Evolutionary conservation across 2,797 vertebrate species (phyloP).

Genomic region (Falco columbarius): DNA sequence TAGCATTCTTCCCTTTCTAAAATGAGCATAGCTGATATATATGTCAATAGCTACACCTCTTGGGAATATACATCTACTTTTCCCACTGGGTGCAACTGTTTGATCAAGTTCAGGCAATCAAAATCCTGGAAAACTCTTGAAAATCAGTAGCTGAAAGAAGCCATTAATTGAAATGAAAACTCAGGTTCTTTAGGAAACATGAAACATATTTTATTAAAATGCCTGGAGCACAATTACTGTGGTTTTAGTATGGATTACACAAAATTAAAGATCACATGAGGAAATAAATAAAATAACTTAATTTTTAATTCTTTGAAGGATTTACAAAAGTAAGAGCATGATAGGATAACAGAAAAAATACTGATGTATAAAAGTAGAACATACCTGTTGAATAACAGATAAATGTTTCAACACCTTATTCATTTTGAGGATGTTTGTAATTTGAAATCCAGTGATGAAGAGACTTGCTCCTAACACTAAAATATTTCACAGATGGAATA

Average conservation of each 20-base stretch:
- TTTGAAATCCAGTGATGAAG: background rate
- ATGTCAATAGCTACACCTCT: background rate
- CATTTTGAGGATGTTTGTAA: background rate
- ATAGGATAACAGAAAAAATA: background rate
- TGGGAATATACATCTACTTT: background rate
- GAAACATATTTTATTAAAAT: slow-evolving; percentile 33
- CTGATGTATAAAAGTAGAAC: background rate
- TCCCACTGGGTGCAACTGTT: slow-evolving; percentile 60
- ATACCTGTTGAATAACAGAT: background rate
- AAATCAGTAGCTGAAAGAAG: background rate
- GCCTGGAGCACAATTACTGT: background rate
- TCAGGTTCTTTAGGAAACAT: background rate
- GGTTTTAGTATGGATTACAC: background rate
- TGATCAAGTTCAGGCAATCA: slow-evolving; percentile 41
- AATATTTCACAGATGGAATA: background rate
- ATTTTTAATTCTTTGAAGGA: background rate
- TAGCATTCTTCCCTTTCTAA: background rate
- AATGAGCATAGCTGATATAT: background rate
- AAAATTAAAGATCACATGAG: background rate
- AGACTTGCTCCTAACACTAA: background rate
- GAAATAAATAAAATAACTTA: background rate
- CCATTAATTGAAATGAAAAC: background rate
- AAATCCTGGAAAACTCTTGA: background rate
- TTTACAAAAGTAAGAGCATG: background rate
- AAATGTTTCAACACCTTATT: background rate